These are phyloP conservation scores for Mesembrinibis cayennensis DNA, from an alignment of 2,113 vertebrate genomes.

Conservation along the genomic window DNA sequence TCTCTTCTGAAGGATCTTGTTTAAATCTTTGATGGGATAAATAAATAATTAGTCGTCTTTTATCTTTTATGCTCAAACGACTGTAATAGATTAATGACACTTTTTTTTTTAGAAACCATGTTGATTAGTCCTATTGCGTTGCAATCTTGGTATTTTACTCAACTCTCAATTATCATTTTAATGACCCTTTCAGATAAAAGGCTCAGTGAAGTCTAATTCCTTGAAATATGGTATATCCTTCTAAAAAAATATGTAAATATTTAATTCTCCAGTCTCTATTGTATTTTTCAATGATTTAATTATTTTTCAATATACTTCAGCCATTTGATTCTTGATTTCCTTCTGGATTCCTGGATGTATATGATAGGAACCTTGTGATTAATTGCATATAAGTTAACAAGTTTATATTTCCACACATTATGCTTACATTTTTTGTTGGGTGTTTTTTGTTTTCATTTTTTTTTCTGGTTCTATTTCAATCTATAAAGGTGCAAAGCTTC, in stretches of 20 bases:
- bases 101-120: neutral
- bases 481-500: neutral
- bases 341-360: neutral
- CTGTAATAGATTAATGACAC: neutral
- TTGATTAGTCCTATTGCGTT: neutral
- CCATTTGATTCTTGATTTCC: neutral
- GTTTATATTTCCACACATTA: neutral
- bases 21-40: neutral
- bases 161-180: neutral
- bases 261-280: neutral
- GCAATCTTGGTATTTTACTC: neutral
- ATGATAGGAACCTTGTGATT: neutral
- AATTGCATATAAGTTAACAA: neutral
- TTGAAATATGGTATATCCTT: neutral
- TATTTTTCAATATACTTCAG: neutral
- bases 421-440: neutral
- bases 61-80: neutral
- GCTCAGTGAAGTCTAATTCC: neutral
- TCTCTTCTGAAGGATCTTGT: neutral
- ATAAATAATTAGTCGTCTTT: neutral
- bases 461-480: neutral
- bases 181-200: neutral
- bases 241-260: neutral
- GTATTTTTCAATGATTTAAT: neutral
- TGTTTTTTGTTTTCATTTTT: neutral